Conservation (phyloP, 2,797 vertebrate species). For the Brachyalestes nurse region DNA sequence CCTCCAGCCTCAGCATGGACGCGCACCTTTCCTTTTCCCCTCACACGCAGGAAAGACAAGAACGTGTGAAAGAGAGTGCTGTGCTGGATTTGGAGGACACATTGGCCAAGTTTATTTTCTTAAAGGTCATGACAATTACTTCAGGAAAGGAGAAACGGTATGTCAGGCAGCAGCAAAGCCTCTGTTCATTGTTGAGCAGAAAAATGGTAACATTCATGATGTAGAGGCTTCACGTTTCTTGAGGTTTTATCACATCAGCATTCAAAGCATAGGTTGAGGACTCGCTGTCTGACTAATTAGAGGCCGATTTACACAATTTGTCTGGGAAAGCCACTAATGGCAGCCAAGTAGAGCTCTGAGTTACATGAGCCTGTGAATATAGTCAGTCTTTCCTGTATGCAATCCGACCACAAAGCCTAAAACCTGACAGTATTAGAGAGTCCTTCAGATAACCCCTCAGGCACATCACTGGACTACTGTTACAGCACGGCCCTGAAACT, state of each 20-base stretch:
- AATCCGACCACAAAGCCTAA: conserved; percentile 28
- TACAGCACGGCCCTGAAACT: neutral
- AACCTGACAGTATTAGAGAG: conserved; percentile 29
- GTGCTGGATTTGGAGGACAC: conserved; percentile 31
- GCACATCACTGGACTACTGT: conserved; percentile 29
- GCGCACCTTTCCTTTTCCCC: neutral
- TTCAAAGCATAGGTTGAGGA: conserved; percentile 35
- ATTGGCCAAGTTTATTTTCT: conserved; percentile 44
- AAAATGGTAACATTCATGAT: conserved; percentile 2
- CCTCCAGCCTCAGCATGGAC: neutral
- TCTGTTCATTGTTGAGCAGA: conserved; percentile 36
- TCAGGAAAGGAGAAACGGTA: conserved; percentile 26
- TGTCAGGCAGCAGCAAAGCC: conserved; percentile 1
- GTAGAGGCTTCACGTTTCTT: conserved; percentile 37
- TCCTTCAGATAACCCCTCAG: conserved; percentile 36
- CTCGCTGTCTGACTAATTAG: conserved; percentile 45
- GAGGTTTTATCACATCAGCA: conserved; percentile 38
- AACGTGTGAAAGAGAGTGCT: conserved; percentile 26
- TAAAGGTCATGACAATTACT: conserved; percentile 38
- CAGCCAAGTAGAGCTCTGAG: conserved; percentile 39
- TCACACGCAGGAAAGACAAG: conserved; percentile 1
- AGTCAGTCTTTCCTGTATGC: conserved; percentile 34
- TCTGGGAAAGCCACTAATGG: conserved; percentile 28
- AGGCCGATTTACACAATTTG: conserved; percentile 38
- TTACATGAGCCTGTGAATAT: conserved; percentile 39